These are phyloP conservation scores for Hydrocynus forskahlii DNA, from an alignment of 2,797 vertebrate species.

Conservation along the genomic window DNA sequence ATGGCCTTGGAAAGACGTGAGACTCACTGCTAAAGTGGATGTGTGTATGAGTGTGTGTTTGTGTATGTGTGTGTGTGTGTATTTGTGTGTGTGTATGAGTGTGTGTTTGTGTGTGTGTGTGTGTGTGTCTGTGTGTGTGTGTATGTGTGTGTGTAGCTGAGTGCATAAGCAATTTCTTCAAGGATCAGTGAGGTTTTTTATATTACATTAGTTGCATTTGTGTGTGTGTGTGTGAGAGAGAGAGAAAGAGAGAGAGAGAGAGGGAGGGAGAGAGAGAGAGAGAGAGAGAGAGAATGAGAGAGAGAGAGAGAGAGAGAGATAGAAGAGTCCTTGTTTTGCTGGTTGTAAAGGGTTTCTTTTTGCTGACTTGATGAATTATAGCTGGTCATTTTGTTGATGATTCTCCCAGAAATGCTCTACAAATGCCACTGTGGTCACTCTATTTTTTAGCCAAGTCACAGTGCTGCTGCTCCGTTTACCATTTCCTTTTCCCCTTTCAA, in stretches of 20 bases:
- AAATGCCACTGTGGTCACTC: background rate
- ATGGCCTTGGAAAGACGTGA: conserved; percentile 77
- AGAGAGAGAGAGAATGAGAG: too few species aligned
- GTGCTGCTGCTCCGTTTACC: background rate
- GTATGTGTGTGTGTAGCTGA: too few species aligned
- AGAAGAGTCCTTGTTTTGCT: background rate
- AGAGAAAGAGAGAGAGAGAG: too few species aligned
- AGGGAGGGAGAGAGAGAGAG: too few species aligned
- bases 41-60: conserved; percentile 52
- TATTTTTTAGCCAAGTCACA: conserved; percentile 3
- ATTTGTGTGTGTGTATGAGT: too few species aligned
- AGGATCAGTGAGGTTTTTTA: too few species aligned
- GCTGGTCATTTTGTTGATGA: background rate
- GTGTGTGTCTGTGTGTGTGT: too few species aligned
- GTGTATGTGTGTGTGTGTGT: conserved; percentile 24
- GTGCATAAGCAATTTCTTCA: too few species aligned
- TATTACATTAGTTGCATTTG: too few species aligned
- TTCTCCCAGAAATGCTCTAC: background rate
- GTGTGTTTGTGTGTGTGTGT: too few species aligned
- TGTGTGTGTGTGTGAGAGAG: too few species aligned
- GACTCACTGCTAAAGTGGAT: conserved; percentile 61
- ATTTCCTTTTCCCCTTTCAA: background rate
- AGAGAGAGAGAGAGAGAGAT: background rate
- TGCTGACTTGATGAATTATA: background rate
- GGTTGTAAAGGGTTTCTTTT: background rate